Conservation (phyloP, 1,140 invertebrate genomes). For the Ruditapes philippinarum region DNA sequence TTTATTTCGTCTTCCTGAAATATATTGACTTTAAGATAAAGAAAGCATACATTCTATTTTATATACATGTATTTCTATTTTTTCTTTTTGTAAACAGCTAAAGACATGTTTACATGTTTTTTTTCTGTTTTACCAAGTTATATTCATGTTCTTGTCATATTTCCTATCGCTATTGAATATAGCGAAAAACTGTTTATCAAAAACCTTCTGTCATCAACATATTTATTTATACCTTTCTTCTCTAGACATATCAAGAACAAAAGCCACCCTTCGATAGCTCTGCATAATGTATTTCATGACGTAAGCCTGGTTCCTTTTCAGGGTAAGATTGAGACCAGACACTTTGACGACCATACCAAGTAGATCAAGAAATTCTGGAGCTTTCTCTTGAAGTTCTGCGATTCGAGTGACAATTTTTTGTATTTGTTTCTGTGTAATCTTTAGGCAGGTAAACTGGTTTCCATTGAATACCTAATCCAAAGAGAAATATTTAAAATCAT, state of each 20-base stretch:
- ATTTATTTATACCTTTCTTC: conserved; percentile 85
- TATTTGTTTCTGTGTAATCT: conserved; percentile 85
- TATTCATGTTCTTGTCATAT: too few relatives aligned
- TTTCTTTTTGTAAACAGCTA: too few relatives aligned
- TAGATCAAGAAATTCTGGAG: conserved; percentile 85
- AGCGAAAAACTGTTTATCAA: too few relatives aligned
- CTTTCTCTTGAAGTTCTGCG: conserved; percentile 82
- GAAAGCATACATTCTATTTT: too few relatives aligned
- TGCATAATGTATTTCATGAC: conserved; percentile 87
- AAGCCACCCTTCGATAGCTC: conserved; percentile 85
- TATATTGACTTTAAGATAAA: too few relatives aligned
- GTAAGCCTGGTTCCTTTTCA: conserved; percentile 86
- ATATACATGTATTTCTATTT: too few relatives aligned
- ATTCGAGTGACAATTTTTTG: conserved; percentile 85
- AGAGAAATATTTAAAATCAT: too few relatives aligned
- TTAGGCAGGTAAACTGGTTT: conserved; percentile 86
- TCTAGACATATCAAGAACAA: conserved; percentile 81
- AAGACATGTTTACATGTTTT: too few relatives aligned
- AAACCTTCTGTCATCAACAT: too few relatives aligned
- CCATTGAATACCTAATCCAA: conserved; percentile 84
- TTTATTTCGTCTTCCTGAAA: too few relatives aligned
- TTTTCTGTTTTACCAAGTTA: too few relatives aligned
- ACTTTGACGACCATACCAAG: conserved; percentile 86
- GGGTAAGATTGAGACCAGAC: conserved; percentile 83
- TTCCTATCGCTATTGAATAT: too few relatives aligned